phyloP scores from a whole-genome alignment of 2,888 invertebrate species.

The Argyresthia goedartella region DNA sequence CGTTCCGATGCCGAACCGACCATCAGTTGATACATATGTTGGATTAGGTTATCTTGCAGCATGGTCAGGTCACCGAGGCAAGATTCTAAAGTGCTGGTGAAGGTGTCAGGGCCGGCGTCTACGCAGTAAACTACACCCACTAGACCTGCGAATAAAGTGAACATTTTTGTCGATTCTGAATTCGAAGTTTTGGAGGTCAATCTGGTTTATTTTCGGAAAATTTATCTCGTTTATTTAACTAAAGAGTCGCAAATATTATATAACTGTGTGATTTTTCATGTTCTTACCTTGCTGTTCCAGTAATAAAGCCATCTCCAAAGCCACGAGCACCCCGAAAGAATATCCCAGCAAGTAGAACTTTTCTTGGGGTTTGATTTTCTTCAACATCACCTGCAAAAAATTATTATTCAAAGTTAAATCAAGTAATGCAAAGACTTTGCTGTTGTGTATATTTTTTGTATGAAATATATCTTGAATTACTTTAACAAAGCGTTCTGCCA shows the following conservation, averaged over 20 bases:
- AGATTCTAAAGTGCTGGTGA: slow-evolving; percentile 18
- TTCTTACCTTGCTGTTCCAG: slow-evolving; percentile 33
- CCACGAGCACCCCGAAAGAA: slow-evolving; percentile 32
- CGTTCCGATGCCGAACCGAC: slow-evolving; percentile 10
- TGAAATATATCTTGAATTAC: slow-evolving; percentile 9
- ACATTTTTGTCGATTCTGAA: no score
- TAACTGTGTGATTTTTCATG: no score
- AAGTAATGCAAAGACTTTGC: neutral
- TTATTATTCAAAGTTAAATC: no score
- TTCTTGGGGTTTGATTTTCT: slow-evolving; percentile 18
- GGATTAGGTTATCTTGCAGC: slow-evolving; percentile 28
- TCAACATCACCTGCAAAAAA: slow-evolving; percentile 23
- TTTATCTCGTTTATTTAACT: no score
- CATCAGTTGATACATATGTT: slow-evolving; percentile 35
- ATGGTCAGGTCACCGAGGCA: slow-evolving; percentile 18
- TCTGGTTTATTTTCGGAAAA: no score
- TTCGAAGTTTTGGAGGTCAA: no score
- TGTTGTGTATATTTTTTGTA: neutral
- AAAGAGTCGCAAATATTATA: no score
- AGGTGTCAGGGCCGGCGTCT: slow-evolving; percentile 32
- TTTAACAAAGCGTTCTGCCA: neutral
- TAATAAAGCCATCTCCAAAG: slow-evolving; percentile 34
- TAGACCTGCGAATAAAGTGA: slow-evolving; percentile 22
- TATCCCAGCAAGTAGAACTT: slow-evolving; percentile 36
- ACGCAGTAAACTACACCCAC: slow-evolving; percentile 34